A percentile compares a stretch with the other conserved stretches of the same genome.
These are phyloP conservation scores for Neomonachus schauinslandi DNA, from an alignment of 2,113 vertebrate species.

Conservation along the genomic window DNA sequence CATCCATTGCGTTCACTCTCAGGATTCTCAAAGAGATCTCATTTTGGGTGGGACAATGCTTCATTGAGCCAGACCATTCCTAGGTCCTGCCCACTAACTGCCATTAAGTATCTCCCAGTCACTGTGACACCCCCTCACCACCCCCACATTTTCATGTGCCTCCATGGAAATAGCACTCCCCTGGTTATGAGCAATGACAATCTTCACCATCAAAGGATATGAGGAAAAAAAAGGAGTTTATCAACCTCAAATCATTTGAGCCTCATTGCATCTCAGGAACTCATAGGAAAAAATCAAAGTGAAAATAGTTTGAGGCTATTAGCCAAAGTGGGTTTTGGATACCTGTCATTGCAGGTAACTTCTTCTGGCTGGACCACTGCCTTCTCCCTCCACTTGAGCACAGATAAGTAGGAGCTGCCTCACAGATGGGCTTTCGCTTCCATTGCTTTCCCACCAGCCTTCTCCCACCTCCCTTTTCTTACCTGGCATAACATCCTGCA, in stretches of 20 bases:
- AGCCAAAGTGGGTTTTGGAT: neutral
- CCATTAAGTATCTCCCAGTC: neutral
- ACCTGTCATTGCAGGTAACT: neutral
- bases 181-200: neutral
- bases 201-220: neutral
- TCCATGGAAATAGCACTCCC: neutral
- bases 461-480: neutral
- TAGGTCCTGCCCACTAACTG: neutral
- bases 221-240: neutral
- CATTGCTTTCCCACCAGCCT: neutral
- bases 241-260: neutral
- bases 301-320: neutral
- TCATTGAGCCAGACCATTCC: neutral
- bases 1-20: neutral
- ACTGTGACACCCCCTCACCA: neutral
- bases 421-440: neutral
- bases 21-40: neutral
- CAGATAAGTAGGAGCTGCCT: neutral
- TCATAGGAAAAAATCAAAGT: neutral
- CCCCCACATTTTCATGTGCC: neutral
- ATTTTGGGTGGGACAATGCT: neutral
- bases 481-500: slow-evolving; percentile 68
- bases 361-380: neutral
- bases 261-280: neutral
- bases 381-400: neutral